A percentile compares a stretch with the other conserved stretches of the same genome.
These are phyloP conservation scores for Kradibia gibbosae DNA, from an alignment of 1,140 invertebrate genomes.

Conservation along the genomic window DNA sequence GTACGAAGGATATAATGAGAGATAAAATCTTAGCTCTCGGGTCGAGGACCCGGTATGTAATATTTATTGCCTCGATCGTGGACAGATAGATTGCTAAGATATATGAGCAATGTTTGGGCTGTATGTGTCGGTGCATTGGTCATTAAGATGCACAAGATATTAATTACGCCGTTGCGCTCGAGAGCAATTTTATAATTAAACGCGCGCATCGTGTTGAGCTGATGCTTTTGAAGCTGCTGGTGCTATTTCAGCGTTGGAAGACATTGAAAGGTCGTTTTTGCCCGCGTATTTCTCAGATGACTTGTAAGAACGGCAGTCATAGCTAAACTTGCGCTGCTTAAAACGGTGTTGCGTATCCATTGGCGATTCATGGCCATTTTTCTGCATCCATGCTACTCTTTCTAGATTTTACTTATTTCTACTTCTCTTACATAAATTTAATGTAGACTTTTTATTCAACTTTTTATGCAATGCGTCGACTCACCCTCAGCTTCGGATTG, in stretches of 20 bases:
- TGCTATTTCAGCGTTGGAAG: not conserved
- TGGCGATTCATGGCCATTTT: too few relatives aligned
- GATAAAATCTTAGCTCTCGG: slow-evolving; percentile 20
- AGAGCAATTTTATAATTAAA: slow-evolving; percentile 22
- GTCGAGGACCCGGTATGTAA: slow-evolving; percentile 7
- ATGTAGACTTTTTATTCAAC: too few relatives aligned
- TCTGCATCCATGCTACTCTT: too few relatives aligned
- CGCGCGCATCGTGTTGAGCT: too few relatives aligned
- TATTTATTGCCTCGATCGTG: slow-evolving; percentile 47
- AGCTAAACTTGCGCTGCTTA: not conserved
- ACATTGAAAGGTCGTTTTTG: not conserved
- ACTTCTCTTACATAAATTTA: too few relatives aligned
- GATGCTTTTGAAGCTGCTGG: not conserved
- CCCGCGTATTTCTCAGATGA: not conserved
- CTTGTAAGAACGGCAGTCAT: not conserved
- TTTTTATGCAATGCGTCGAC: too few relatives aligned
- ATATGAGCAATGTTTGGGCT: not conserved
- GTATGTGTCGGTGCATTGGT: not conserved
- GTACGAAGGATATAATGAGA: slow-evolving; percentile 40
- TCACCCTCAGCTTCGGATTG: not conserved
- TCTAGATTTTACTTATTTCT: too few relatives aligned
- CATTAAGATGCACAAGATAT: slow-evolving; percentile 42
- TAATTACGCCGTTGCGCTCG: slow-evolving; percentile 23
- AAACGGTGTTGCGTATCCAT: slow-evolving; percentile 10
- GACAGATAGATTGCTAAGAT: slow-evolving; percentile 46